Percentiles rank a stretch among this genome's conserved stretches.
Evolutionary conservation across 37 sponge, comb jelly and placozoan species (phyloP).

Genomic region (Spongilla lacustris): DNA sequence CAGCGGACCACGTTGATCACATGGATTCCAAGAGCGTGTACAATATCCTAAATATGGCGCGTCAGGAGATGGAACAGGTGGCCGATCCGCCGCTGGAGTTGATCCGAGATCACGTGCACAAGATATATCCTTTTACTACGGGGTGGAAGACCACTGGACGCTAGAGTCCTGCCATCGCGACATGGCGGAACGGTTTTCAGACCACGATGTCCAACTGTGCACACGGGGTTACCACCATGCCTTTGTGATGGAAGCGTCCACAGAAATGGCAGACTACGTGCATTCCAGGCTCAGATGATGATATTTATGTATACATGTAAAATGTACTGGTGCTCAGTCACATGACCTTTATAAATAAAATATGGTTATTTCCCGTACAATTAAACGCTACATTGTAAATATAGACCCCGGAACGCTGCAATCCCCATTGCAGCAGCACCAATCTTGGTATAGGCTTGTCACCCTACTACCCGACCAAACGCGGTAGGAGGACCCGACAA

Average conservation of each 20-base stretch:
- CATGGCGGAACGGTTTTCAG: conserved; percentile 58
- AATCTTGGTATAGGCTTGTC: no score
- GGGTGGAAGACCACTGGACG: conserved; percentile 66
- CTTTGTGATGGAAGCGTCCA: conserved; percentile 57
- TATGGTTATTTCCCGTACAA: no score
- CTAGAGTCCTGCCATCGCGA: conserved; percentile 14
- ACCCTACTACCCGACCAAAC: no score
- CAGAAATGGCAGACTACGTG: conserved; percentile 66
- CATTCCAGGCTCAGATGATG: no score
- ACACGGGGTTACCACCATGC: conserved; percentile 50
- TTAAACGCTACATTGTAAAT: no score
- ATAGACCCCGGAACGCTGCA: no score
- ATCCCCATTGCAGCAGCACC: no score
- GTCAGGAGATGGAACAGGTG: conserved; percentile 71
- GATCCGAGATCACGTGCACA: conserved; percentile 33
- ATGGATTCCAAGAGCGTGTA: conserved; percentile 36
- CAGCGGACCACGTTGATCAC: conserved; percentile 25
- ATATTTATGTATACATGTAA: no score
- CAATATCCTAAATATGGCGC: conserved; percentile 63
- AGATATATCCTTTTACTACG: conserved; percentile 76
- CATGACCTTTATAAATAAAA: no score
- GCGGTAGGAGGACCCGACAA: no score
- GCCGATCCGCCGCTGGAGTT: conserved; percentile 18
- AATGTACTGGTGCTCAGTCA: no score
- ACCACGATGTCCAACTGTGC: conserved; percentile 49